Evolutionary conservation across 2,888 invertebrate species (phyloP), one percentile per base, ranked within the genome.

Genomic region (Nemapogon koenigi): DNA sequence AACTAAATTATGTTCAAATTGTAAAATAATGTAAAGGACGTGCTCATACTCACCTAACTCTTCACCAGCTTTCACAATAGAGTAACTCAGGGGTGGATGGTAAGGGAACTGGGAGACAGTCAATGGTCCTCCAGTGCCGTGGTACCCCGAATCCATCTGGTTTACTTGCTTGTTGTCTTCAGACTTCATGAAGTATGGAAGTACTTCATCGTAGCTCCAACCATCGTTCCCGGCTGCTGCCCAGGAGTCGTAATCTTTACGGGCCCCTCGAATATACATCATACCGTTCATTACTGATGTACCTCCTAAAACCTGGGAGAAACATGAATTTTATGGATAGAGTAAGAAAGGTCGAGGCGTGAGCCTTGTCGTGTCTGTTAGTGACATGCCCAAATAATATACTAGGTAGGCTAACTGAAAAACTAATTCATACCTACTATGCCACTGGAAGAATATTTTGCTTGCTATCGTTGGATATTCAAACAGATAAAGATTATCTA

Each of bases 201-300:
- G 78, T 3, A 95, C 91, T 28, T 95, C 92, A 32, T 90, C 86
- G 69, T 90, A 96, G 17, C 87, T 83, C 96, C 96, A 96, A 35
- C 94, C 94, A 8, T 86, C 83, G 62, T 91, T 93, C 6, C 96
- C 96, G 42, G 87, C 81, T 0, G 83, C 85, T 0, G 90, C 91
- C 96, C 95, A 96, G 43, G 84, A 82, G 58, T 96, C 92, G 67
- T 88, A 96, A 68, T 96, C 96, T 43, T 85, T 85, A 16, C 88
- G 84, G 40, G 93, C 88, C 1, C 96, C 96, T 16, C 96, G 82
- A 47, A 96, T 91, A 66, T 96, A 96, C 86, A 91, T 94, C 96
- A 97, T 97, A 15, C 96, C 96, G 65, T 97, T 97, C 78, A 96
- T 84, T 0, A 93, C 92, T 11, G 94, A 94, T 1, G 94, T 94